Evolutionary conservation across 2,888 invertebrate genomes (phyloP).

Genomic region (Ormyrus nitidulus): DNA sequence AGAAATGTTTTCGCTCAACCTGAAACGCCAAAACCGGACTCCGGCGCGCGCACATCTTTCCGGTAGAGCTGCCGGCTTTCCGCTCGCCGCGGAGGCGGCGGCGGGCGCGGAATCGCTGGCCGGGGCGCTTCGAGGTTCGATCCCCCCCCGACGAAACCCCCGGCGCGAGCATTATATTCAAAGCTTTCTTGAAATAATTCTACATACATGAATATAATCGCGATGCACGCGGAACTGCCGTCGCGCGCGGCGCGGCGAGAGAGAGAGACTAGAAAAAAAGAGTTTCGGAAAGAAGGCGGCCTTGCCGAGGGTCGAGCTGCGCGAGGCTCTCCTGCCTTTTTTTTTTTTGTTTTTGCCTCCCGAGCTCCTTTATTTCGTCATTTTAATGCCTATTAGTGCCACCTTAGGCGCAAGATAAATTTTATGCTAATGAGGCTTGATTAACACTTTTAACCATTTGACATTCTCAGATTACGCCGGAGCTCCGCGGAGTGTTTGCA

Average conservation of each 20-base stretch:
- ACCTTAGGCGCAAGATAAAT: constrained; percentile 41
- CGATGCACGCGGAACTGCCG: not conserved
- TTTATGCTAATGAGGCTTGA: constrained; percentile 47
- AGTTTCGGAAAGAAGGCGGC: constrained; percentile 41
- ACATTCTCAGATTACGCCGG: constrained; percentile 47
- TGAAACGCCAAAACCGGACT: constrained; percentile 15
- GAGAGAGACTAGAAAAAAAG: not conserved
- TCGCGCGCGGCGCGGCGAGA: constrained; percentile 13
- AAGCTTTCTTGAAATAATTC: constrained; percentile 61
- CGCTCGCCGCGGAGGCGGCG: constrained; percentile 50
- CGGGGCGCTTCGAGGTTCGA: too few relatives aligned
- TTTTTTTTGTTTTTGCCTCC: not conserved
- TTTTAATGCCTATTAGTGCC: constrained; percentile 46
- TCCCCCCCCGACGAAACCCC: too few relatives aligned
- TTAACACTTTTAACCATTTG: constrained; percentile 49
- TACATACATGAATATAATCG: constrained; percentile 61
- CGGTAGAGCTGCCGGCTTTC: constrained; percentile 17
- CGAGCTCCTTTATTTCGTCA: constrained; percentile 35
- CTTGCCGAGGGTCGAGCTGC: constrained; percentile 45
- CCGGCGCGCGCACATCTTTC: constrained; percentile 17
- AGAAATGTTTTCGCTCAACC: constrained; percentile 29
- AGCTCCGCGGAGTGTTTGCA: constrained; percentile 30
- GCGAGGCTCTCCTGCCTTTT: not conserved
- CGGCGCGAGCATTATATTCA: constrained; percentile 57
- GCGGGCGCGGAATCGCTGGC: too few relatives aligned